phyloP scores from a whole-genome alignment of 92 coral and sea anemone species.

The Actinernus sp. region DNA sequence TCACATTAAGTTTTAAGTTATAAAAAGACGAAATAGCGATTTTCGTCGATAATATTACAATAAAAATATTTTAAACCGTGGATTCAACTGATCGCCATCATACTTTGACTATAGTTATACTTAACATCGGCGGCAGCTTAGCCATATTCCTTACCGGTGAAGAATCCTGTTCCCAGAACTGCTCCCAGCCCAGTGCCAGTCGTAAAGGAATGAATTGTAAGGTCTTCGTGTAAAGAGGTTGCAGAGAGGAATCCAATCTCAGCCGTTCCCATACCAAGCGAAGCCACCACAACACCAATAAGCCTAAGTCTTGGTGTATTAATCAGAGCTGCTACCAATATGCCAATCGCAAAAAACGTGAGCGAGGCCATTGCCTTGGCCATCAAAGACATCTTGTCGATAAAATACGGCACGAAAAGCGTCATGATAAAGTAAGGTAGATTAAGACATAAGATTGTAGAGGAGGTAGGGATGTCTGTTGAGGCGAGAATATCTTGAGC shows the following conservation, averaged over 20 bases:
- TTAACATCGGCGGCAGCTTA: too few relatives aligned
- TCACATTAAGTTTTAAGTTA: too few relatives aligned
- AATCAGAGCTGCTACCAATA: conserved; percentile 19
- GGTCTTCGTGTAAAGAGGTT: conserved; percentile 35
- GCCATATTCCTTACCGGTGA: conserved; percentile 14
- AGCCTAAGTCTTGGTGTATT: conserved; percentile 33
- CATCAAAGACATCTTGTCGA: conserved; percentile 27
- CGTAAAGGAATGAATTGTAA: conserved; percentile 39
- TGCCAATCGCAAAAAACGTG: conserved; percentile 9
- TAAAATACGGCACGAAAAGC: conserved; percentile 21
- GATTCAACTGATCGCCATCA: too few relatives aligned
- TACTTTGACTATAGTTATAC: too few relatives aligned
- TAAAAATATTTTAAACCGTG: too few relatives aligned
- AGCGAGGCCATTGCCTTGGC: conserved; percentile 15
- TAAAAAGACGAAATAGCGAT: too few relatives aligned
- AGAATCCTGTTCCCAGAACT: conserved; percentile 29
- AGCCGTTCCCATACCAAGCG: conserved; percentile 45
- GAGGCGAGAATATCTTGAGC: conserved; percentile 41
- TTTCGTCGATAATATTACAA: too few relatives aligned
- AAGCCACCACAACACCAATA: conserved; percentile 26
- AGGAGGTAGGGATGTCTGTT: conserved; percentile 30
- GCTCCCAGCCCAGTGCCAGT: conserved; percentile 45
- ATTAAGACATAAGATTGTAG: conserved; percentile 31
- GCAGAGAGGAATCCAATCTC: conserved; percentile 49
- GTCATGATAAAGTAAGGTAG: conserved; percentile 31